phyloP scores from a whole-genome alignment of 2,888 invertebrate species.

The Pseudanteris insignis region DNA sequence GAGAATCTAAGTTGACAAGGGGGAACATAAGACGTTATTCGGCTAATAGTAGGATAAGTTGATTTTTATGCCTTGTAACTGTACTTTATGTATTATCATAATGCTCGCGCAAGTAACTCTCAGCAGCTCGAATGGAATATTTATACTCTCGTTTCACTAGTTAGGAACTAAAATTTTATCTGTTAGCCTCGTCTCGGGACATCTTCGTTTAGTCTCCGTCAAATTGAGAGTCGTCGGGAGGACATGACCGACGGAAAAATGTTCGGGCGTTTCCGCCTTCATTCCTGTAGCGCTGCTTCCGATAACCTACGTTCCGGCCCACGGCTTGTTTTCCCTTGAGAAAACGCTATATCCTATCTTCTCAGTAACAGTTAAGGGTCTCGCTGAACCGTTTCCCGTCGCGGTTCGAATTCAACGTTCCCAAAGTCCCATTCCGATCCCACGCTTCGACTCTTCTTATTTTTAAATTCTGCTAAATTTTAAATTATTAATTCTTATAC shows the following conservation, averaged over 20 bases:
- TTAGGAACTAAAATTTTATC: slow-evolving; percentile 22
- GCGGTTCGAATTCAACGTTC: slow-evolving; percentile 26
- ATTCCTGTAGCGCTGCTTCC: slow-evolving; percentile 32
- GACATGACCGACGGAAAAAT: slow-evolving; percentile 35
- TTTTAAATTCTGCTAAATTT: too few relatives aligned
- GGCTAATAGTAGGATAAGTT: too few relatives aligned
- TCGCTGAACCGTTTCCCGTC: slow-evolving; percentile 36
- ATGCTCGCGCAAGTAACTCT: slow-evolving; percentile 18
- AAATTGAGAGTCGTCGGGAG: slow-evolving; percentile 1
- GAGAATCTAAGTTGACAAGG: too few relatives aligned
- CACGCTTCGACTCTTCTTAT: too few relatives aligned
- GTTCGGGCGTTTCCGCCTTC: slow-evolving; percentile 39
- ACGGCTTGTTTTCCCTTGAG: slow-evolving; percentile 37
- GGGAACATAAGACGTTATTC: too few relatives aligned
- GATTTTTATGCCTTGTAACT: too few relatives aligned
- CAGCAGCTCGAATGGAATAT: slow-evolving; percentile 11
- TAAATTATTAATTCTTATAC: too few relatives aligned
- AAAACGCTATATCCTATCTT: slow-evolving; percentile 35
- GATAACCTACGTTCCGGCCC: slow-evolving; percentile 38
- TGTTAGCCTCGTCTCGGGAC: slow-evolving; percentile 20
- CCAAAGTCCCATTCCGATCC: too few relatives aligned
- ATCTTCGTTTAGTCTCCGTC: slow-evolving; percentile 18
- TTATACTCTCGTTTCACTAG: slow-evolving; percentile 5
- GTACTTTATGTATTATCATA: slow-evolving; percentile 9
- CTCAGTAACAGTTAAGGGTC: slow-evolving; percentile 34